A percentile compares a stretch with the other conserved stretches of the same genome.
phyloP scores from a whole-genome alignment of 2,113 vertebrate species.

The Gopherus flavomarginatus region DNA sequence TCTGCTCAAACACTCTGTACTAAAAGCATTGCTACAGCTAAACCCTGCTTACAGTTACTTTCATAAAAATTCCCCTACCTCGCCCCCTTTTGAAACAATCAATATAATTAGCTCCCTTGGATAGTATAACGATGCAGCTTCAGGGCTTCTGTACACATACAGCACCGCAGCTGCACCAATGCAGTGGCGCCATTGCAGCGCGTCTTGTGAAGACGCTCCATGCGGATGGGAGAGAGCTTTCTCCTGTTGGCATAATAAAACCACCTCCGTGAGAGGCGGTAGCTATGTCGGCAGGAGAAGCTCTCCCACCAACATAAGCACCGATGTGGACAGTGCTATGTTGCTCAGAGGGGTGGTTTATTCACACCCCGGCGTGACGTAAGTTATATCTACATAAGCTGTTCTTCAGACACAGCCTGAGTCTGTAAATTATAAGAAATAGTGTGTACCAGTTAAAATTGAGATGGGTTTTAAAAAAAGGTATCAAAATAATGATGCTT shows the following conservation, averaged over 20 bases:
- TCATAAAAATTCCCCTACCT: constrained; percentile 24
- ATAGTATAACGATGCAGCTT: neutral
- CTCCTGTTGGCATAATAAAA: too few relatives aligned
- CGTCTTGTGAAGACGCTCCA: too few relatives aligned
- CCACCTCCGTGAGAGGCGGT: too few relatives aligned
- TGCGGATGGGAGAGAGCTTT: too few relatives aligned
- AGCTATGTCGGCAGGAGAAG: too few relatives aligned
- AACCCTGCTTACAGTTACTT: constrained; percentile 61
- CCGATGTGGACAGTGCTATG: too few relatives aligned
- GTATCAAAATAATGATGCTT: neutral
- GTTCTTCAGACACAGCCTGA: neutral
- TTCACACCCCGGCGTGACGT: too few relatives aligned
- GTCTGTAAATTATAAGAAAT: neutral
- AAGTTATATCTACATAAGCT: neutral
- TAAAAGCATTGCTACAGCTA: constrained; percentile 55
- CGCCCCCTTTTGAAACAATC: neutral
- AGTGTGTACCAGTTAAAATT: neutral
- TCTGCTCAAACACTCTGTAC: constrained; percentile 37
- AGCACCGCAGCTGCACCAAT: too few relatives aligned
- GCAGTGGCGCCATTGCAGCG: too few relatives aligned
- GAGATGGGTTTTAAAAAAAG: neutral
- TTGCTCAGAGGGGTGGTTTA: too few relatives aligned
- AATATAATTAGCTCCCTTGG: neutral
- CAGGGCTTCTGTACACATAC: too few relatives aligned
- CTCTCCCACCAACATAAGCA: too few relatives aligned